phyloP scores from a whole-genome alignment of 2,888 invertebrate genomes.

The Acleris cristana region DNA sequence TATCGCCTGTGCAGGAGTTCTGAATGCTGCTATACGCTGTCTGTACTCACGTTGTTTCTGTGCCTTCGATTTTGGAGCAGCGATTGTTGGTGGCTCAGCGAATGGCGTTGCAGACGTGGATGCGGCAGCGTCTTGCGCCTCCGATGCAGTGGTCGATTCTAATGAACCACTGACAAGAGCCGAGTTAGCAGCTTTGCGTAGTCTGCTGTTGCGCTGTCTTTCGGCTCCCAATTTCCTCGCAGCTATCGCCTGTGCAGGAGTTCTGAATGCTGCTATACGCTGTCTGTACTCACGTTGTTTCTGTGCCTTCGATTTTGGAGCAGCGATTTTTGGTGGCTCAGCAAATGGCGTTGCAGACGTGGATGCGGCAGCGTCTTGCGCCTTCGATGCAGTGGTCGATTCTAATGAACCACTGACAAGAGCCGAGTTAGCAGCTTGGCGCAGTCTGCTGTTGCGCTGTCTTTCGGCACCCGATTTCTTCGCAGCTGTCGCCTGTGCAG shows the following conservation, averaged over 20 bases:
- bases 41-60: constrained; percentile 51
- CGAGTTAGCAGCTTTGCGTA: constrained; percentile 49
- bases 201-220: constrained; percentile 47
- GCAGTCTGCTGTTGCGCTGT: constrained; percentile 47
- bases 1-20: constrained; percentile 47
- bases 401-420: constrained; percentile 42
- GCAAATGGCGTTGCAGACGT: too few relatives aligned
- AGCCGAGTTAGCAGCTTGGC: constrained; percentile 48
- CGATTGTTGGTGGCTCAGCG: too few relatives aligned
- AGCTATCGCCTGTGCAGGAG: constrained; percentile 46
- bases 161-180: constrained; percentile 42
- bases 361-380: too few relatives aligned
- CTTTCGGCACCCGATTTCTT: constrained; percentile 44
- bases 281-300: constrained; percentile 51
- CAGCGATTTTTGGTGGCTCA: too few relatives aligned
- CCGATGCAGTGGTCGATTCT: constrained; percentile 43
- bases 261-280: constrained; percentile 51
- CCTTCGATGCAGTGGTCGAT: constrained; percentile 42
- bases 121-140: too few relatives aligned
- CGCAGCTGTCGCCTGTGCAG: constrained; percentile 44
- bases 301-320: constrained; percentile 42
- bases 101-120: too few relatives aligned
- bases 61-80: constrained; percentile 42
- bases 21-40: too few relatives aligned
- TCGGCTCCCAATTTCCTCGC: constrained; percentile 42